Evolutionary conservation across 2,113 vertebrate species (phyloP).

Genomic region (Colossoma macropomum): DNA sequence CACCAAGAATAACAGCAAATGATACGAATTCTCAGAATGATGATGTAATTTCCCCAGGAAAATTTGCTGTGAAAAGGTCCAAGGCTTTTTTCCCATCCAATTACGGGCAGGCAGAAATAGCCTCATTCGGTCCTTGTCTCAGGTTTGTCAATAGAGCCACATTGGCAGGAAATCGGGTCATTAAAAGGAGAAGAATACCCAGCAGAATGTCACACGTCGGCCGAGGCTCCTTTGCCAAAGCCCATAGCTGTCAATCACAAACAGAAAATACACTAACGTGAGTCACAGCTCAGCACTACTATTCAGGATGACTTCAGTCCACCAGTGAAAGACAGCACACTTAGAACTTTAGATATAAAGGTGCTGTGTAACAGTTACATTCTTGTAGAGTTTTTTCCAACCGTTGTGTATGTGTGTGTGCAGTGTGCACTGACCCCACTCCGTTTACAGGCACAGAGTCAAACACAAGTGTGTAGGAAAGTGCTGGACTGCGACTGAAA

Average conservation of each 20-base stretch:
- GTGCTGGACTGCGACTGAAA: too few relatives aligned
- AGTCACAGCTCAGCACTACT: background rate
- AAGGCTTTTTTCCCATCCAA: conserved; percentile 40
- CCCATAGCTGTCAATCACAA: conserved; percentile 7
- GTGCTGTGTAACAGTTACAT: background rate
- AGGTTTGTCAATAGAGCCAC: conserved; percentile 47
- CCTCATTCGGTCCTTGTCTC: conserved; percentile 32
- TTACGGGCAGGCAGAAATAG: conserved; percentile 51
- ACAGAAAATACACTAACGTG: conserved; percentile 11
- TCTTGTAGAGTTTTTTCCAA: background rate
- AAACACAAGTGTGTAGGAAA: background rate
- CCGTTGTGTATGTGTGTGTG: background rate
- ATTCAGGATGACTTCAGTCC: conserved; percentile 4
- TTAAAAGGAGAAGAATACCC: conserved; percentile 42
- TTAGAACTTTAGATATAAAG: background rate
- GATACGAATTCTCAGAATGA: conserved; percentile 18
- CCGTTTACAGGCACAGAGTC: background rate
- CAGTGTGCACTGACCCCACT: background rate
- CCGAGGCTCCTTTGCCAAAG: background rate
- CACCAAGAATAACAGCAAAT: conserved; percentile 31
- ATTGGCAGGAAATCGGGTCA: conserved; percentile 36
- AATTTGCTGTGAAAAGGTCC: conserved; percentile 2
- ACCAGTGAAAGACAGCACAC: background rate
- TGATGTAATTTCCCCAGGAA: conserved; percentile 36
- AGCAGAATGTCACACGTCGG: conserved; percentile 26